These are phyloP conservation scores for Neogale vison DNA, from an alignment of 2,113 vertebrate species.

Conservation along the genomic window DNA sequence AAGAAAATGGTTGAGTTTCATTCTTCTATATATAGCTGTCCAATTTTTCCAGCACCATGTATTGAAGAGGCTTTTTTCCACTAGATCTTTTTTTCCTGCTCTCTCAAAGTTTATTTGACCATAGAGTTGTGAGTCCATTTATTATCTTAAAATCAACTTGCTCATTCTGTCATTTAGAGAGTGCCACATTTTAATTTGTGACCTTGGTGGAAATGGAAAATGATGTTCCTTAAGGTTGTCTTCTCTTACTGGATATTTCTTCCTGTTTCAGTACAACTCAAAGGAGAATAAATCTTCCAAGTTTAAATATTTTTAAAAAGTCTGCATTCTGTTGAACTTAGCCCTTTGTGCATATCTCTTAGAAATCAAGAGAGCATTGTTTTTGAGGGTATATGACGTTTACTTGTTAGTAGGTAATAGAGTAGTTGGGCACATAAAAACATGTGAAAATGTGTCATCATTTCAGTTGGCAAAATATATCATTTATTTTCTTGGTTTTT, in stretches of 20 bases:
- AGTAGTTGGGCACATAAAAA: not conserved
- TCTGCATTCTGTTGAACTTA: not conserved
- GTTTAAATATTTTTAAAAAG: not conserved
- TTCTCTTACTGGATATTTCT: too few species aligned
- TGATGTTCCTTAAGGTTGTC: not conserved
- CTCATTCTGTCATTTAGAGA: not conserved
- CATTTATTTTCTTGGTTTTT: not conserved
- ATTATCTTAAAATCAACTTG: not conserved
- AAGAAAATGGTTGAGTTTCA: too few species aligned
- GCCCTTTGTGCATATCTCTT: not conserved
- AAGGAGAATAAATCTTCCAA: not conserved
- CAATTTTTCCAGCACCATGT: too few species aligned
- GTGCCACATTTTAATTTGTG: not conserved
- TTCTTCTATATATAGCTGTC: too few species aligned
- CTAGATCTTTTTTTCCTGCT: too few species aligned
- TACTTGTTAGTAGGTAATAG: not conserved
- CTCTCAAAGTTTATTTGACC: too few species aligned
- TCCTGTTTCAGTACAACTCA: not conserved
- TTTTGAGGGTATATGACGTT: not conserved
- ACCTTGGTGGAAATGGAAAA: not conserved
- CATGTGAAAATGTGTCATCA: not conserved
- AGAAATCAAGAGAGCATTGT: not conserved
- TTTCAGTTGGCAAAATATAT: not conserved
- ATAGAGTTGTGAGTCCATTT: too few species aligned
- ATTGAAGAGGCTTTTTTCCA: too few species aligned